Evolutionary conservation across 1,140 invertebrate genomes (phyloP), one percentile per base, ranked within the genome.

Genomic region (Harpegnathos saltator): DNA sequence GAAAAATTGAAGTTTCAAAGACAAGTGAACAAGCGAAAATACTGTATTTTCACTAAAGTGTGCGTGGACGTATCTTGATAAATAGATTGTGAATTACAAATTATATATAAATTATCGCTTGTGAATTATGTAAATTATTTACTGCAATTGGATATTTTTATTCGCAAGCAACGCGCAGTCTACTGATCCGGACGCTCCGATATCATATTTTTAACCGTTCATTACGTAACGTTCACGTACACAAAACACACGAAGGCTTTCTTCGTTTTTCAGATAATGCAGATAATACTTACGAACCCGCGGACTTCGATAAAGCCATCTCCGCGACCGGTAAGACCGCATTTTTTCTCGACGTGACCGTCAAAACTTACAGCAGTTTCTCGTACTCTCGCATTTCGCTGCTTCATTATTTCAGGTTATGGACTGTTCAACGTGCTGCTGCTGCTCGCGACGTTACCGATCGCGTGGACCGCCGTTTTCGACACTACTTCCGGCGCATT

Each of bases 381-480:
- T 11, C 12, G 0, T 15, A n/a, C n/a, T n/a, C n/a, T n/a, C n/a
- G 14, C 33, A 24, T 29, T 52, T 44, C 17, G 7, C 17, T 50
- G 19, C 0, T 75, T 62, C 0, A 17, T 15, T 38, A 24, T 68
- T 14, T 29, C 17, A 89, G 94, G 94, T 38, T 94, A 92, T 85
- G 94, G 94, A 58, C 58, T 90, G 4, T 95, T 92, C 86, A 95
- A 95, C 75, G 82, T 94, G 48, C 44, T 94, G 33, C 66, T 94
- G n/a, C 54, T 94, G 11, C n/a, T 94, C 84, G 92, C 91, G 15
- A 85, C 90, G 0, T 61, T 92, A 44, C 93, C 94, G 38, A 90
- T 90, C 61, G 91, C 83, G 0, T 94, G 93, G 93, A 85, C 91
- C 15, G 90, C 86, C 19, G 78, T 91, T 50, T 93, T 94, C 78